These are phyloP conservation scores for Luehdorfia chinensis DNA, from an alignment of 1,140 invertebrate genomes.

Conservation along the genomic window DNA sequence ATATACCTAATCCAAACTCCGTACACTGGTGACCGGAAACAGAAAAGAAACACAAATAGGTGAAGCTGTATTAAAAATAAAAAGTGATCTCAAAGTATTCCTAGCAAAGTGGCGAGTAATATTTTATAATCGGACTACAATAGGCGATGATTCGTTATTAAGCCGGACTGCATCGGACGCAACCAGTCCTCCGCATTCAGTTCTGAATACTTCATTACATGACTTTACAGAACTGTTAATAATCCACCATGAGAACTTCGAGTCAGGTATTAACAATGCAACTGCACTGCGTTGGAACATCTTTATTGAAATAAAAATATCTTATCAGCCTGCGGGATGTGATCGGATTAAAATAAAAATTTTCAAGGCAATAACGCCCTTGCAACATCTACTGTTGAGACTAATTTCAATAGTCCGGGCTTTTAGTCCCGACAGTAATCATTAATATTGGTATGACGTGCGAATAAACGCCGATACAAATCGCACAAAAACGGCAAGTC, in stretches of 20 bases:
- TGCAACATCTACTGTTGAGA: background rate
- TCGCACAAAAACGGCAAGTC: slow-evolving; percentile 30
- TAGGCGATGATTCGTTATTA: slow-evolving; percentile 41
- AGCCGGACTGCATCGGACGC: slow-evolving; percentile 31
- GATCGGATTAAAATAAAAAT: slow-evolving; percentile 1
- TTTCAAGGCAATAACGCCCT: slow-evolving; percentile 2
- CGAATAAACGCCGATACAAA: slow-evolving; percentile 28
- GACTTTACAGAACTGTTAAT: slow-evolving; percentile 57
- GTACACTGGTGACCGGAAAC: too few species aligned
- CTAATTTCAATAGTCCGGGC: too few species aligned
- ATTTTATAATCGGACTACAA: slow-evolving; percentile 45
- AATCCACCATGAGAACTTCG: slow-evolving; percentile 18
- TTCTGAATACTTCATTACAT: slow-evolving; percentile 70
- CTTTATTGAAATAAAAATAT: slow-evolving; percentile 12
- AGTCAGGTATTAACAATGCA: slow-evolving; percentile 24
- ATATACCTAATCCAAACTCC: too few species aligned
- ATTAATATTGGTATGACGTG: slow-evolving; percentile 20
- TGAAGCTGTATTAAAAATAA: too few species aligned
- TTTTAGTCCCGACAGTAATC: slow-evolving; percentile 15
- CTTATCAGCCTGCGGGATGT: slow-evolving; percentile 4
- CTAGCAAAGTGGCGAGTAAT: slow-evolving; percentile 30
- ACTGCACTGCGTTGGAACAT: slow-evolving; percentile 18
- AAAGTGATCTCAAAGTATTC: too few species aligned
- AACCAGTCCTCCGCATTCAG: slow-evolving; percentile 30
- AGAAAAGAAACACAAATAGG: too few species aligned